Evolutionary conservation across 2,797 vertebrate genomes (phyloP).

Genomic region (Takifugu ocellatus): DNA sequence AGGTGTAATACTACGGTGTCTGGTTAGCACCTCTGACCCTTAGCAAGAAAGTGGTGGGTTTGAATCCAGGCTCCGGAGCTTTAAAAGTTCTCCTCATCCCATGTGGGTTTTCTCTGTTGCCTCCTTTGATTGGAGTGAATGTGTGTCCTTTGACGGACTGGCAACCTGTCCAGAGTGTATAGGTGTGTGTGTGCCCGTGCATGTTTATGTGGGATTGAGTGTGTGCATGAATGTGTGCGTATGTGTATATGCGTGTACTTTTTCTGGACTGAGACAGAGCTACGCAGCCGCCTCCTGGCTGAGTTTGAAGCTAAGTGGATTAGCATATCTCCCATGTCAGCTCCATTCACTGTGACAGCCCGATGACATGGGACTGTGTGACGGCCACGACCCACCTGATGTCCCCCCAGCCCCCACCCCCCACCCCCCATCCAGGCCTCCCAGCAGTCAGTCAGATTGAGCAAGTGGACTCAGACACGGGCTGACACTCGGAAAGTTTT

Average conservation of each 20-base stretch:
- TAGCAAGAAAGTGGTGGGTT: too few relatives aligned
- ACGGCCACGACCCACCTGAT: conserved; percentile 65
- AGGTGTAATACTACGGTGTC: too few relatives aligned
- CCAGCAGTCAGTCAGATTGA: conserved; percentile 59
- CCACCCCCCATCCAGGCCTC: conserved; percentile 52
- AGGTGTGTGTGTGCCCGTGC: conserved; percentile 24
- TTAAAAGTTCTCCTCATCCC: neutral
- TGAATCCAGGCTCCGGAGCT: too few relatives aligned
- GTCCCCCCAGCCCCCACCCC: conserved; percentile 18
- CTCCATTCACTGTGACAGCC: conserved; percentile 64
- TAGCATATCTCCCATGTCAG: conserved; percentile 73
- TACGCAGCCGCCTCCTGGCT: conserved; percentile 48
- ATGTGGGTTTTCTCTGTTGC: conserved; percentile 30
- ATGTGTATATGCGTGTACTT: conserved; percentile 30
- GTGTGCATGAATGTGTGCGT: conserved; percentile 24
- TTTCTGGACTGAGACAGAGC: conserved; percentile 29
- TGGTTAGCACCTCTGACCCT: too few relatives aligned
- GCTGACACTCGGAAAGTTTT: neutral
- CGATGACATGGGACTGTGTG: conserved; percentile 74
- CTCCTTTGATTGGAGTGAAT: conserved; percentile 41
- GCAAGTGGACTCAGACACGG: conserved; percentile 1
- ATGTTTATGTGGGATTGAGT: conserved; percentile 32
- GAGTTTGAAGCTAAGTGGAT: conserved; percentile 78
- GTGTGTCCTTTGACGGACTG: too few relatives aligned
- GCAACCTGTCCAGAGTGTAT: neutral